Percentiles rank a stretch among this genome's conserved stretches.
Conservation (phyloP, 2,797 vertebrate genomes). For the Sebastes vulpes region DNA sequence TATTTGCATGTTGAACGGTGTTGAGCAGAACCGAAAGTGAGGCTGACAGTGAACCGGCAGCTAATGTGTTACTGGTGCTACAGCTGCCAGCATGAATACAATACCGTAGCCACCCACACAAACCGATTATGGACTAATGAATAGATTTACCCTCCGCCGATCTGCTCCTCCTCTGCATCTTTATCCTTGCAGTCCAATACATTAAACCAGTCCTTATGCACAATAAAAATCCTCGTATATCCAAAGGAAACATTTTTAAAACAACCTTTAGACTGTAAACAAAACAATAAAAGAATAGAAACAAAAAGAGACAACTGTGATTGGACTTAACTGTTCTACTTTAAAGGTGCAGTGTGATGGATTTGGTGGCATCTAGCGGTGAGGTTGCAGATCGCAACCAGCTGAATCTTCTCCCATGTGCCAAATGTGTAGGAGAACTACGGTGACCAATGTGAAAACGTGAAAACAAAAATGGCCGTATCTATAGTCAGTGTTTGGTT, state of each 20-base stretch:
- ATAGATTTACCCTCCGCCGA: slow-evolving; percentile 10
- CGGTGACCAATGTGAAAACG: no score
- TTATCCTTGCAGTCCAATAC: background rate
- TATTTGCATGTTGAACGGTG: background rate
- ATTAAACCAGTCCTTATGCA: background rate
- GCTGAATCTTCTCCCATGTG: no score
- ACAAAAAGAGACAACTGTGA: background rate
- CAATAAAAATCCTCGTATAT: background rate
- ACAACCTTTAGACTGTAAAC: background rate
- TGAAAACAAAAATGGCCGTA: no score
- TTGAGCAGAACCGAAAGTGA: background rate
- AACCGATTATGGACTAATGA: slow-evolving; percentile 25
- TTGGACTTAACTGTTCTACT: background rate
- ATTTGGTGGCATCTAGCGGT: no score
- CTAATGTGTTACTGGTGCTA: background rate
- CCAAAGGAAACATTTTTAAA: background rate
- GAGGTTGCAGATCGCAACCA: no score
- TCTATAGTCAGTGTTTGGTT: no score
- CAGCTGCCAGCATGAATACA: background rate
- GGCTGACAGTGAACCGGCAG: background rate
- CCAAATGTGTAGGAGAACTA: no score
- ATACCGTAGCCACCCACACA: background rate
- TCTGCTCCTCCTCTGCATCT: background rate
- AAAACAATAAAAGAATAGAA: background rate
- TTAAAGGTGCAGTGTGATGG: background rate